phyloP scores from a whole-genome alignment of 2,113 vertebrate species.

The Prunella himalayana region DNA sequence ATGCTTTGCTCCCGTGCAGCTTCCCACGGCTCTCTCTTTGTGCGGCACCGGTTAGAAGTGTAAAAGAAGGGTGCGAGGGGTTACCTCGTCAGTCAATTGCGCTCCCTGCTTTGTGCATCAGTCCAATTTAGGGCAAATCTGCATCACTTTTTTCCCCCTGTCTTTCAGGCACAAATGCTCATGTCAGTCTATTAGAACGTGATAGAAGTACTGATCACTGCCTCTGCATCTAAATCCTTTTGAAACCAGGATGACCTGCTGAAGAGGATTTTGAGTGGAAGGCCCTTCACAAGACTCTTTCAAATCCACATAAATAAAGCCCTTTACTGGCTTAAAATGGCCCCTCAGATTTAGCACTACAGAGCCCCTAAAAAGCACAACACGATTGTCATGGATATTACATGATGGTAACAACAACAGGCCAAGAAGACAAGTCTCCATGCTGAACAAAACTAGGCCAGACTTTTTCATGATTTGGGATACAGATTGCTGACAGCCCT shows the following conservation, averaged over 20 bases:
- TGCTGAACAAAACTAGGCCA: slow-evolving; percentile 88
- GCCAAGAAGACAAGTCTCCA: slow-evolving; percentile 89
- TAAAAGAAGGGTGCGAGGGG: slow-evolving; percentile 72
- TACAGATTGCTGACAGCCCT: slow-evolving; percentile 91
- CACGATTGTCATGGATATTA: slow-evolving; percentile 99
- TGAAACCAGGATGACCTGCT: slow-evolving; percentile 89
- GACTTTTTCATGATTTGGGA: slow-evolving; percentile 85
- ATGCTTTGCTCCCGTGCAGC: slow-evolving; percentile 77
- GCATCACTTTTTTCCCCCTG: slow-evolving; percentile 70
- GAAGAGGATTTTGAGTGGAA: slow-evolving; percentile 91
- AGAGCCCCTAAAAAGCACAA: slow-evolving; percentile 89
- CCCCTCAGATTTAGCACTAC: slow-evolving; percentile 91
- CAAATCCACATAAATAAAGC: slow-evolving; percentile 99
- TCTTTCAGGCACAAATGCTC: slow-evolving; percentile 85
- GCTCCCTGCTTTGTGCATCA: slow-evolving; percentile 76
- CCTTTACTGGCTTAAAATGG: slow-evolving; percentile 97
- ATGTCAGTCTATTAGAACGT: slow-evolving; percentile 94
- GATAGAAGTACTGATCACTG: slow-evolving; percentile 92
- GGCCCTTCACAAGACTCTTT: slow-evolving; percentile 94
- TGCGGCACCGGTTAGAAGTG: slow-evolving; percentile 73
- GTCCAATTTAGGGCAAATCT: slow-evolving; percentile 81
- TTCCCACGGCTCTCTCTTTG: slow-evolving; percentile 90
- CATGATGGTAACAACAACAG: slow-evolving; percentile 93
- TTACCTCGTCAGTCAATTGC: slow-evolving; percentile 76
- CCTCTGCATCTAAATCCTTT: slow-evolving; percentile 89